phyloP scores from a whole-genome alignment of 2,797 vertebrate species.

The Siniperca obscura region DNA sequence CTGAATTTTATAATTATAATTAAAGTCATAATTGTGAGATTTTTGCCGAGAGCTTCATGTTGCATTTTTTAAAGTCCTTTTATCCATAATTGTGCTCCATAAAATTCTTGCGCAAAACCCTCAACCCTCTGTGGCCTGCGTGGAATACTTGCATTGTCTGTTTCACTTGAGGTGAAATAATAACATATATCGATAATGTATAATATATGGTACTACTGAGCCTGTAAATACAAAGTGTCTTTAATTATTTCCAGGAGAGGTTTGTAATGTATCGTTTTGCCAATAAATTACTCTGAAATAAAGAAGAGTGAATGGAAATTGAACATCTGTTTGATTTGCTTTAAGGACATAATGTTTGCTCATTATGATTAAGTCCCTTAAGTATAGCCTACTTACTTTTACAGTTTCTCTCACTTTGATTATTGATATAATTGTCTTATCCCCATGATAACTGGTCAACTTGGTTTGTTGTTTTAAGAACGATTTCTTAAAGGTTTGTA shows the following conservation, averaged over 20 bases:
- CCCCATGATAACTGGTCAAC: not conserved
- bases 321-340: slow-evolving; percentile 12
- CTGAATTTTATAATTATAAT: not conserved
- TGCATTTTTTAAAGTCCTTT: not conserved
- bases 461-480: no score
- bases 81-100: not conserved
- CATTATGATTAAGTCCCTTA: not conserved
- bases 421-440: not conserved
- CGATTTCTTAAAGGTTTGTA: no score
- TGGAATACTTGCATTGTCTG: not conserved
- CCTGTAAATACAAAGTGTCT: slow-evolving; percentile 37
- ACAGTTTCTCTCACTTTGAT: not conserved
- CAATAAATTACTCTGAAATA: slow-evolving; percentile 6
- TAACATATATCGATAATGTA: not conserved
- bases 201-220: not conserved
- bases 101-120: not conserved
- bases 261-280: slow-evolving; percentile 32
- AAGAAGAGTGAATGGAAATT: slow-evolving; percentile 10
- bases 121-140: not conserved
- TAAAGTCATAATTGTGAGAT: slow-evolving; percentile 1
- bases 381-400: not conserved
- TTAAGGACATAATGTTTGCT: not conserved
- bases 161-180: slow-evolving; percentile 12
- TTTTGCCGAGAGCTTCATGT: not conserved
- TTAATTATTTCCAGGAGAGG: slow-evolving; percentile 19